A percentile compares a stretch with the other conserved stretches of the same genome.
Conservation (phyloP, 1,140 invertebrate species). For the Aethina tumida region DNA sequence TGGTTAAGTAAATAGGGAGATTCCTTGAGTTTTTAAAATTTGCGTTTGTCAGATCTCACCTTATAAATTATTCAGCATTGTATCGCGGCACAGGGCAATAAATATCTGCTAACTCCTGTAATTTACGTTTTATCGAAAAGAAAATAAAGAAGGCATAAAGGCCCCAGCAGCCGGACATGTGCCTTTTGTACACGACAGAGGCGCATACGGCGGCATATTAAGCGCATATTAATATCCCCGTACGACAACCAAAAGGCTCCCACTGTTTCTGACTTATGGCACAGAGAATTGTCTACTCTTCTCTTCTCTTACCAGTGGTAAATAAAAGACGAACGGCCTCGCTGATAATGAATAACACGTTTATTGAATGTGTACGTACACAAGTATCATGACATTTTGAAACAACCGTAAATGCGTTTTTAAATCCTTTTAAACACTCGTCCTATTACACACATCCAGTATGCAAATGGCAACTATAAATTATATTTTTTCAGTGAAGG, state of each 20-base stretch:
- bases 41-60: conserved; percentile 36
- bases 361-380: no score
- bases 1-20: conserved; percentile 33
- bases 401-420: no score
- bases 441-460: no score
- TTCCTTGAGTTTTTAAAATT: conserved; percentile 34
- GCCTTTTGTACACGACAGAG: conserved; percentile 22
- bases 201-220: conserved; percentile 26
- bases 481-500: no score
- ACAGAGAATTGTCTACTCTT: conserved; percentile 1
- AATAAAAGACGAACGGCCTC: neutral
- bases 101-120: conserved; percentile 31
- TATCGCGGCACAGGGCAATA: conserved; percentile 26
- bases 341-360: no score
- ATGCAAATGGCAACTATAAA: no score
- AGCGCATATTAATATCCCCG: conserved; percentile 28
- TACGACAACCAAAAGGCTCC: conserved; percentile 18
- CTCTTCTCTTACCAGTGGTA: neutral
- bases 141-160: conserved; percentile 25
- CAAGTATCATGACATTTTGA: no score
- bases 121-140: conserved; percentile 28
- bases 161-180: conserved; percentile 10
- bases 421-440: neutral
- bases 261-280: conserved; percentile 25
- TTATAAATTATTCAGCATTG: conserved; percentile 36